phyloP scores from a whole-genome alignment of 2,797 vertebrate species.

The Phataginus tricuspis region DNA sequence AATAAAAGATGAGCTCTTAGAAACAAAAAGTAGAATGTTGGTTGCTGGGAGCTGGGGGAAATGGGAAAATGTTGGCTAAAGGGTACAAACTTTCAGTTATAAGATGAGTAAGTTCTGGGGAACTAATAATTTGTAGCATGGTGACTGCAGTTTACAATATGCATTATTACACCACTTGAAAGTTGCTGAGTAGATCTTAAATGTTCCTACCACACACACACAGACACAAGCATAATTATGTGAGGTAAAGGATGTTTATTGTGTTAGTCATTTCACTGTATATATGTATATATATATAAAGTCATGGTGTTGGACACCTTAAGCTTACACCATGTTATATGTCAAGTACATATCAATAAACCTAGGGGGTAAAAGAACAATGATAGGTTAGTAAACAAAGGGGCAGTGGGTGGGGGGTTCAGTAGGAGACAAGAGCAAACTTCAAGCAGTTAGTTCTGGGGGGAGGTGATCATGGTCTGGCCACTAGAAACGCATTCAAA shows the following conservation, averaged over 20 bases:
- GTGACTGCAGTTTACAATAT: background rate
- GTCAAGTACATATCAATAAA: background rate
- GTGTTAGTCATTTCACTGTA: background rate
- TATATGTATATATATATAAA: no score
- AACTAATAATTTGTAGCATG: background rate
- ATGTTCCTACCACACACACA: background rate
- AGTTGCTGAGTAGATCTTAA: background rate
- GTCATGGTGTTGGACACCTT: background rate
- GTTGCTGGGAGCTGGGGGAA: background rate
- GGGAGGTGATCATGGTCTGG: background rate
- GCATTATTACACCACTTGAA: background rate
- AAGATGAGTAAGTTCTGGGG: background rate
- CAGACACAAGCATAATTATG: background rate
- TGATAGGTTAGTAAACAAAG: background rate
- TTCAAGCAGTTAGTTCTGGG: background rate
- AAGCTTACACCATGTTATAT: background rate
- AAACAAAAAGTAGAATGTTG: background rate
- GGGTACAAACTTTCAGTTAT: background rate
- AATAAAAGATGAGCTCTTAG: constrained; percentile 14
- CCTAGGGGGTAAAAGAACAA: background rate
- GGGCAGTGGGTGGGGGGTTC: background rate
- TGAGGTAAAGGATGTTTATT: background rate
- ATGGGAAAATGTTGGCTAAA: background rate
- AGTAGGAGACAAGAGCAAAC: background rate
- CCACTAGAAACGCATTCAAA: background rate